Conservation (phyloP, 2,113 vertebrate species). For the Triplophysa dalaica region DNA sequence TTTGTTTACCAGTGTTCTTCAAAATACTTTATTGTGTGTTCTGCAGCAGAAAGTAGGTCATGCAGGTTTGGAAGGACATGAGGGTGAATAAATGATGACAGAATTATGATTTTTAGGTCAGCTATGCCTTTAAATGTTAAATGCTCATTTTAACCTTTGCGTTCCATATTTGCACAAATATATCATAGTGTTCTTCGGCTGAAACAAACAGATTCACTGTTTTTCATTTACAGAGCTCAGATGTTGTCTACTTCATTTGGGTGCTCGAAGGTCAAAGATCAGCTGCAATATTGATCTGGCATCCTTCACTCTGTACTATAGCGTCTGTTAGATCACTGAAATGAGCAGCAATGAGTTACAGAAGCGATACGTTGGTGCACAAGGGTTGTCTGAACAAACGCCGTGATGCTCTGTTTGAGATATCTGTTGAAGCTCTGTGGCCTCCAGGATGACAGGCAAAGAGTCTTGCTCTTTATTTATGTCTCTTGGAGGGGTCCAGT, state of each 20-base stretch:
- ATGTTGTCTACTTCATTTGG: slow-evolving; percentile 2
- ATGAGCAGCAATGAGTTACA: background rate
- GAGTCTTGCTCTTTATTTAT: slow-evolving; percentile 21
- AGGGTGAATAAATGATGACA: no score
- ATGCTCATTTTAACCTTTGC: background rate
- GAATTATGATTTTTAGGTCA: no score
- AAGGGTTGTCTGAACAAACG: background rate
- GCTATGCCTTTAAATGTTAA: no score
- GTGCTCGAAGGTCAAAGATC: slow-evolving; percentile 5
- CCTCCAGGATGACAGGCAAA: slow-evolving; percentile 15
- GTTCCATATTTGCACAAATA: background rate
- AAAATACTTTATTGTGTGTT: no score
- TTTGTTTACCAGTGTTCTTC: no score
- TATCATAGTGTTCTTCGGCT: background rate
- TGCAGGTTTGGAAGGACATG: no score
- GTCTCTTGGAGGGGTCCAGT: background rate
- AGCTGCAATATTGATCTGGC: slow-evolving; percentile 16
- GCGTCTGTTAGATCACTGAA: background rate
- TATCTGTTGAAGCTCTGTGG: background rate
- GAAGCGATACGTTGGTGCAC: background rate
- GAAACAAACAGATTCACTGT: background rate
- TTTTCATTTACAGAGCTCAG: slow-evolving; percentile 15
- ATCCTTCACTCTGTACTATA: slow-evolving; percentile 5
- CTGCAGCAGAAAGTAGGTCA: no score
- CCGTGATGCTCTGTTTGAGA: background rate